Conservation (phyloP, 2,888 invertebrate species). For the Zygothrica quintamaculata region DNA sequence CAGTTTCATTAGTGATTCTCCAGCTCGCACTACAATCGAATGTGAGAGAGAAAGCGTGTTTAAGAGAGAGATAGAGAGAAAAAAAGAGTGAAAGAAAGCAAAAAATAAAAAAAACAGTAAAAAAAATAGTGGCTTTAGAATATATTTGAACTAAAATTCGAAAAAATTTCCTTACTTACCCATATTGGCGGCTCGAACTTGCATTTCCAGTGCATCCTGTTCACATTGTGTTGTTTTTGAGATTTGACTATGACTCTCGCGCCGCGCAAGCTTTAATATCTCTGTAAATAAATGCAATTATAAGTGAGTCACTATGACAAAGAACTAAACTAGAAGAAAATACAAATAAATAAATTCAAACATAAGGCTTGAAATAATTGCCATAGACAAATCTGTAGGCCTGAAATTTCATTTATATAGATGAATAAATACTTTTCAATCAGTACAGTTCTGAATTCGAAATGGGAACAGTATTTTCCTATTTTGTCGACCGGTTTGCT, state of each 20-base stretch:
- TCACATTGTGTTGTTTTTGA: constrained; percentile 96
- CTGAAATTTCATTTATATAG: not conserved
- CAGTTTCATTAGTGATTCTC: constrained; percentile 98
- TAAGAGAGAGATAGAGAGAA: too few species aligned
- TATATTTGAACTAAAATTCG: too few species aligned
- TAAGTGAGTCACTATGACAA: not conserved
- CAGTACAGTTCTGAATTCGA: not conserved
- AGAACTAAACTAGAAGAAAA: not conserved
- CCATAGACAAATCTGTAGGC: constrained; percentile 31
- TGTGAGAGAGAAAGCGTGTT: too few species aligned
- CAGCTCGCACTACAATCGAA: constrained; percentile 97
- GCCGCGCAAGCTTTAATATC: constrained; percentile 94
- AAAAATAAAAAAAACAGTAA: too few species aligned
- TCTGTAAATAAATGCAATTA: constrained; percentile 86
- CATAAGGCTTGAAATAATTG: not conserved
- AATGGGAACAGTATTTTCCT: constrained; percentile 59
- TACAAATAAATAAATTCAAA: not conserved
- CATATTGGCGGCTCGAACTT: constrained; percentile 97
- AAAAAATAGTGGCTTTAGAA: too few species aligned
- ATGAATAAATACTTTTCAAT: not conserved
- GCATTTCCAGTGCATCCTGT: constrained; percentile 98
- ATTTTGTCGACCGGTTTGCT: constrained; percentile 61
- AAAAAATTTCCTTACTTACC: constrained; percentile 83
- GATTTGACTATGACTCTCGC: constrained; percentile 95
- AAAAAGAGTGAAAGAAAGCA: too few species aligned